Conservation (phyloP, 2,797 vertebrate species). For the Anguilla anguilla region DNA sequence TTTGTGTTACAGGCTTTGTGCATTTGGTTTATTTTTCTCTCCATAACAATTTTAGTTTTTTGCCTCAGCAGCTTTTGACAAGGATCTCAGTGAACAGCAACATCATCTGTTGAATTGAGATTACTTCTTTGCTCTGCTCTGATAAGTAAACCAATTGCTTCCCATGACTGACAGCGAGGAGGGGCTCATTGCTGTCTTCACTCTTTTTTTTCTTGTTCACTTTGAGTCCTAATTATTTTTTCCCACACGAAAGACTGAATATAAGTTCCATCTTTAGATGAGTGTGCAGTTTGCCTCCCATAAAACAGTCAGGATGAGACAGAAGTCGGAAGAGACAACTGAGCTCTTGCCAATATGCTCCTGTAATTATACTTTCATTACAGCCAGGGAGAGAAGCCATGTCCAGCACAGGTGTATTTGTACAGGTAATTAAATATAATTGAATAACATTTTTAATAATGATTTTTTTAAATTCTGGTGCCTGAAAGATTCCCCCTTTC, state of each 20-base stretch:
- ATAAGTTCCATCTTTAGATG: neutral
- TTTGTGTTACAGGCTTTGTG: too few relatives aligned
- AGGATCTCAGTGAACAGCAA: neutral
- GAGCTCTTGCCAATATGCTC: conserved; percentile 1
- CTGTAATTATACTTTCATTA: conserved; percentile 15
- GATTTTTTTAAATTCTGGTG: neutral
- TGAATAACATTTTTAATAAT: conserved; percentile 19
- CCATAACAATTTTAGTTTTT: neutral
- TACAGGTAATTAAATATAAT: conserved; percentile 26
- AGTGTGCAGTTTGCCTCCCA: neutral
- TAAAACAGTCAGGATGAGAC: neutral
- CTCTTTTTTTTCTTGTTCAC: neutral
- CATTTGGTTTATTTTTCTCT: neutral
- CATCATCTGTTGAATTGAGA: neutral
- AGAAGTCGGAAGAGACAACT: neutral
- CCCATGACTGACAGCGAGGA: neutral
- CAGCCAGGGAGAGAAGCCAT: neutral
- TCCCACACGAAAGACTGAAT: neutral
- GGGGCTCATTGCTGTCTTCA: neutral
- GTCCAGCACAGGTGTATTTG: conserved; percentile 25
- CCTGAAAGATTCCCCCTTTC: neutral
- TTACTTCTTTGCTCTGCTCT: neutral
- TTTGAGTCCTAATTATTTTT: neutral
- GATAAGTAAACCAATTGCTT: neutral
- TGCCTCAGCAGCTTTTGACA: too few relatives aligned